Evolutionary conservation across 1,140 invertebrate species (phyloP), one percentile per base, ranked within the genome.

Genomic region (Diachasmimorpha longicaudata): DNA sequence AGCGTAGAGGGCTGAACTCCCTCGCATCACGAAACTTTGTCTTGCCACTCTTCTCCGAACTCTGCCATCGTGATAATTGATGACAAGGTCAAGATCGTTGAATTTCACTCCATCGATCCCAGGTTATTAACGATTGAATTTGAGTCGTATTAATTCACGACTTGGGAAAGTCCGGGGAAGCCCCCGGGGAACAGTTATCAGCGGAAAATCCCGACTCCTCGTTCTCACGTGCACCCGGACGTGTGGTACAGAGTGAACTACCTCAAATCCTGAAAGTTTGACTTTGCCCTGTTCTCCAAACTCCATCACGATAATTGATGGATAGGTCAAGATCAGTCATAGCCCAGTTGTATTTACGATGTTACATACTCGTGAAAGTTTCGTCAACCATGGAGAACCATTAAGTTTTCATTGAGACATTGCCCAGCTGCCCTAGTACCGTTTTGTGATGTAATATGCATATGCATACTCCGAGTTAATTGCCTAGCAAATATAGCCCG

Each of bases 391-490:
- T 31, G 31, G 31, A 31, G 31, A 39, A 37, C 70, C 31, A 70
- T 75, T 70, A 75, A 36, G 70, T 70, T 75, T 75, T 75, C 68
- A 75, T 70, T 75, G 74, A 63, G 48, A n/a, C 66, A 37, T 69
- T 11, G 44, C 42, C 25, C 44, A 75, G 31, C 68, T 21, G 19
- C 46, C 37, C 25, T 36, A 75, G 44, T 25, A 55, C 21, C n/a
- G 23, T 70, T 42, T 46, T 68, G 69, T 67, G 58, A 63, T 63
- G 58, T 23, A 74, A 70, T 46, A 79, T 79, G 58, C 77, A 78
- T 78, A 78, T 78, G 74, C 75, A 79, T 79, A 72, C 58, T 68
- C 5, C 25, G 13, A 74, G 72, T 77, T 79, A 79, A 79, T 79
- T 79, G 72, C 75, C 48, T 23, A 37, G 74, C 36, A 78, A 78